A percentile compares a stretch with the other conserved stretches of the same genome.
Evolutionary conservation across 2,113 vertebrate species (phyloP).

Genomic region (Cryptotis parvus): DNA sequence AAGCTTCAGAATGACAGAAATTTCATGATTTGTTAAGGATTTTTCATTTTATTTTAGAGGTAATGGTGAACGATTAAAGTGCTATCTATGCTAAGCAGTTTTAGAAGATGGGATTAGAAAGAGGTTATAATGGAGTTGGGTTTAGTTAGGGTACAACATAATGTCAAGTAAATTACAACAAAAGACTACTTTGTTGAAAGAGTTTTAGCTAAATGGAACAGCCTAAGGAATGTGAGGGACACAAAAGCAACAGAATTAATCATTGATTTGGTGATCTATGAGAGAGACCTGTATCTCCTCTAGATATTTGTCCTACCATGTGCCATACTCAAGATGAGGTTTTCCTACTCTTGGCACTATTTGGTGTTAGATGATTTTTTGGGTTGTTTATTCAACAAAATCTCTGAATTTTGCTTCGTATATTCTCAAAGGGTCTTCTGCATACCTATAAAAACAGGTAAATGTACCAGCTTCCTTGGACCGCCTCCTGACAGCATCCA

Average conservation of each 20-base stretch:
- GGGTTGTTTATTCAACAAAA: background rate
- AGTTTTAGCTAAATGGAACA: background rate
- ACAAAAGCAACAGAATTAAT: background rate
- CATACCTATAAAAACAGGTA: no score
- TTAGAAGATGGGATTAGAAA: background rate
- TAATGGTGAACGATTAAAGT: background rate
- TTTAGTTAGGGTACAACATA: background rate
- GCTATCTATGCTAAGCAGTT: background rate
- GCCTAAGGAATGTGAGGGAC: background rate
- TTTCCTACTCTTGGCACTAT: background rate
- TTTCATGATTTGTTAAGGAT: background rate
- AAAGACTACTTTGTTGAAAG: background rate
- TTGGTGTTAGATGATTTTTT: background rate
- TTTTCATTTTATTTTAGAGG: background rate
- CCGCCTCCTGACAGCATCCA: no score
- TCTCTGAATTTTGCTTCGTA: background rate
- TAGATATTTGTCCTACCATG: background rate
- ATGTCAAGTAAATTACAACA: background rate
- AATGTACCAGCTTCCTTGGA: no score
- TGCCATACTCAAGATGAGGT: background rate
- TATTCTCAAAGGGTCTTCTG: background rate
- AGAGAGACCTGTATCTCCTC: background rate
- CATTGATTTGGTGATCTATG: background rate
- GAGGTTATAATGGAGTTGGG: background rate
- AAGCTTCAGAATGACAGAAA: background rate